A percentile compares a stretch with the other conserved stretches of the same genome.
Evolutionary conservation across 1,140 invertebrate genomes (phyloP).

Genomic region (Lepidurus packardi): DNA sequence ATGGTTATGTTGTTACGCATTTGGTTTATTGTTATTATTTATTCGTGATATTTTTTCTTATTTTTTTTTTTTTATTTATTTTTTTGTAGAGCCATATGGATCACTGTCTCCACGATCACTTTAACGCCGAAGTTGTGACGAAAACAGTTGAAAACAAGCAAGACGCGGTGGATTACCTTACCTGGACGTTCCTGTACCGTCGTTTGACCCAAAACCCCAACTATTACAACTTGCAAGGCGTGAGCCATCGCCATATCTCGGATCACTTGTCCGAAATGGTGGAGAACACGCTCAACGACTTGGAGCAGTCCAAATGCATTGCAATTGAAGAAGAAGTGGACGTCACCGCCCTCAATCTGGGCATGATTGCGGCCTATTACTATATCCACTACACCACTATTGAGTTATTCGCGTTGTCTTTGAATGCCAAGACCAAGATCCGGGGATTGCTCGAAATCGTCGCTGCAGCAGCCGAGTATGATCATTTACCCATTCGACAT

Average conservation of each 20-base stretch:
- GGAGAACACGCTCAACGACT: slow-evolving; percentile 87
- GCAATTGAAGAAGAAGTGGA: slow-evolving; percentile 98
- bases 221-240: slow-evolving; percentile 94
- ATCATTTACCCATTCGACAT: slow-evolving; percentile 87
- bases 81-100: slow-evolving; percentile 76
- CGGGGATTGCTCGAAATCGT: slow-evolving; percentile 96
- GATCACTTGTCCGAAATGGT: slow-evolving; percentile 98
- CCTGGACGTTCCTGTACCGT: slow-evolving; percentile 98
- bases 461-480: slow-evolving; percentile 94
- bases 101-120: slow-evolving; percentile 96
- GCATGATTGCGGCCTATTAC: slow-evolving; percentile 99
- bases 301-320: slow-evolving; percentile 98
- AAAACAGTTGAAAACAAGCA: slow-evolving; percentile 99
- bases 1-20: not conserved
- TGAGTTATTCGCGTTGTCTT: slow-evolving; percentile 90
- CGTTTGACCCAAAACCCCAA: slow-evolving; percentile 98
- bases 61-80: slow-evolving; percentile 40
- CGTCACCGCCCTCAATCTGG: slow-evolving; percentile 88
- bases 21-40: slow-evolving; percentile 25
- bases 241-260: slow-evolving; percentile 93
- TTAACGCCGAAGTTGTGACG: slow-evolving; percentile 99
- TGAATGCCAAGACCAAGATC: slow-evolving; percentile 97
- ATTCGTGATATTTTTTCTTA: slow-evolving; percentile 10
- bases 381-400: slow-evolving; percentile 99
- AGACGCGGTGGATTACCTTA: slow-evolving; percentile 98